A percentile compares a stretch with the other conserved stretches of the same genome.
phyloP scores from a whole-genome alignment of 2,113 vertebrate genomes.

The Macaca fascicularis region T2T-MFA8v1.1 NC_088388.1:12960501-12961000 shows the following conservation, averaged over 20 bases:
- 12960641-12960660: not conserved
- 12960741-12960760: slow-evolving; percentile 62
- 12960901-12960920: not conserved
- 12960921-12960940: slow-evolving; percentile 67
- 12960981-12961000: not conserved
- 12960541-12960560: no score
- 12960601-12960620: no score
- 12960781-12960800: slow-evolving; percentile 82
- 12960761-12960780: slow-evolving; percentile 77
- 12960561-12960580: no score
- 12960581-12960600: not conserved
- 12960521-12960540: no score
- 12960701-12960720: no score
- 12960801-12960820: not conserved
- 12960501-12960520: no score
- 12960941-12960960: slow-evolving; percentile 39
- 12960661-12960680: not conserved
- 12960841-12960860: accelerated
- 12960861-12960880: slow-evolving; percentile 69
- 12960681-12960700: not conserved
- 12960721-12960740: slow-evolving; percentile 72
- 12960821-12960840: not conserved
- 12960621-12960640: no score
- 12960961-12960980: not conserved
- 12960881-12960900: not conserved